A percentile compares a stretch with the other conserved stretches of the same genome.
Conservation (phyloP, 2,797 vertebrate genomes). For the Chiloscyllium punctatum region DNA sequence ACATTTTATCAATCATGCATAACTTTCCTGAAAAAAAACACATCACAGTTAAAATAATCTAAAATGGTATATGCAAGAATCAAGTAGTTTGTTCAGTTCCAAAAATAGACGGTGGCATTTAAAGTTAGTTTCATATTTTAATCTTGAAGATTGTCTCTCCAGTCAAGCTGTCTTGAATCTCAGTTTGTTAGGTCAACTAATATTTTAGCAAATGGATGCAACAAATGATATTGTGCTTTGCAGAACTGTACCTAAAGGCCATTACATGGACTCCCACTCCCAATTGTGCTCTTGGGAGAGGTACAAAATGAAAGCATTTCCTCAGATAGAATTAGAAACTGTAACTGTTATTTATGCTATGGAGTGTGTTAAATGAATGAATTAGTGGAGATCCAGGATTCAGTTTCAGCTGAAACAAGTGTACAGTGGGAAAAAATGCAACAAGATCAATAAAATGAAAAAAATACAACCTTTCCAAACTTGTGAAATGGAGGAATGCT, state of each 20-base stretch:
- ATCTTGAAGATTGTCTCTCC: neutral
- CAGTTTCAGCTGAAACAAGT: neutral
- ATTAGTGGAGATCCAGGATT: neutral
- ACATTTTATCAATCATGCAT: neutral
- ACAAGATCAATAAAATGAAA: neutral
- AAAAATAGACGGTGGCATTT: neutral
- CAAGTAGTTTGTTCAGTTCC: neutral
- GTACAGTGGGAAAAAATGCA: neutral
- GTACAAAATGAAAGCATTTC: neutral
- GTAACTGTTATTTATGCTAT: neutral
- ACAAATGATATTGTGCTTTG: neutral
- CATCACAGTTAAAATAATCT: neutral
- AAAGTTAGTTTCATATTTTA: neutral
- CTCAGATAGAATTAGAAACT: neutral
- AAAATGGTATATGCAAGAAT: neutral
- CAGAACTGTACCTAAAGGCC: neutral
- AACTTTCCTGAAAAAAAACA: neutral
- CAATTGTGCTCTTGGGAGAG: neutral
- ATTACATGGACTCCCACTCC: neutral
- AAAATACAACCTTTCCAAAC: neutral
- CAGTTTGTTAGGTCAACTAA: neutral
- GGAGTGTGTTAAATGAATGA: neutral
- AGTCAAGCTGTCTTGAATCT: neutral
- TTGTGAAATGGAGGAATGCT: neutral
- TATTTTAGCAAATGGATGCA: neutral